Evolutionary conservation across 2,888 invertebrate species (phyloP).

Genomic region (Amiota minor): DNA sequence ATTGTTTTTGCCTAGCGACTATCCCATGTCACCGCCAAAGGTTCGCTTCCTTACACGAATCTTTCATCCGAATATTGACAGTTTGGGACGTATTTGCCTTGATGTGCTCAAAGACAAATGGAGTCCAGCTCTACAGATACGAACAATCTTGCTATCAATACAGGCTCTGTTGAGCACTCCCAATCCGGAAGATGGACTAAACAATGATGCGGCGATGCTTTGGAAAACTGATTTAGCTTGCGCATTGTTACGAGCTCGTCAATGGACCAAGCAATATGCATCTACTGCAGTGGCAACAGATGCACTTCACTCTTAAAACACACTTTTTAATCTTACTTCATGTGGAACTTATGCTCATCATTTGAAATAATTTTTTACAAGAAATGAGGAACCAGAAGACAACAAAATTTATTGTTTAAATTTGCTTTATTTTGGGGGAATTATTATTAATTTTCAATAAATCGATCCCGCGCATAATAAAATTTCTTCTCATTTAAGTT

Average conservation of each 20-base stretch:
- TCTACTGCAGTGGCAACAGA: background rate
- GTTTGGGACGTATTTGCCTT: constrained; percentile 97
- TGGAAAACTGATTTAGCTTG: constrained; percentile 98
- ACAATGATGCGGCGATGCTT: constrained; percentile 97
- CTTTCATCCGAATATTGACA: constrained; percentile 99
- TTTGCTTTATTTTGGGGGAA: too few species aligned
- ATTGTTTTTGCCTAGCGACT: constrained; percentile 97
- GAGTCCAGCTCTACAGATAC: constrained; percentile 98
- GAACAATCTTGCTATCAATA: constrained; percentile 96
- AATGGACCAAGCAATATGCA: constrained; percentile 93
- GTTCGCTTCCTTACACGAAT: constrained; percentile 99
- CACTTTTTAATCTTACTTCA: too few species aligned
- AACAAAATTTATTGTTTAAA: too few species aligned
- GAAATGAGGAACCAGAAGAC: too few species aligned
- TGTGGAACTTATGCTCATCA: too few species aligned
- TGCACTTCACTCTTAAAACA: too few species aligned
- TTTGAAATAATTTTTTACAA: too few species aligned
- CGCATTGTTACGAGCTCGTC: constrained; percentile 93
- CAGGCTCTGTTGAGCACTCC: constrained; percentile 97
- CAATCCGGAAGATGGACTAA: constrained; percentile 97
- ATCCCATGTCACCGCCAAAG: constrained; percentile 99
- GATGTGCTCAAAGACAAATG: constrained; percentile 98
- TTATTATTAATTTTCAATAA: too few species aligned
- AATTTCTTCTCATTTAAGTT: too few species aligned
- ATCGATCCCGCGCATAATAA: too few species aligned